phyloP scores from a whole-genome alignment of 1,140 invertebrate genomes.

The Lepidurus couesii region DNA sequence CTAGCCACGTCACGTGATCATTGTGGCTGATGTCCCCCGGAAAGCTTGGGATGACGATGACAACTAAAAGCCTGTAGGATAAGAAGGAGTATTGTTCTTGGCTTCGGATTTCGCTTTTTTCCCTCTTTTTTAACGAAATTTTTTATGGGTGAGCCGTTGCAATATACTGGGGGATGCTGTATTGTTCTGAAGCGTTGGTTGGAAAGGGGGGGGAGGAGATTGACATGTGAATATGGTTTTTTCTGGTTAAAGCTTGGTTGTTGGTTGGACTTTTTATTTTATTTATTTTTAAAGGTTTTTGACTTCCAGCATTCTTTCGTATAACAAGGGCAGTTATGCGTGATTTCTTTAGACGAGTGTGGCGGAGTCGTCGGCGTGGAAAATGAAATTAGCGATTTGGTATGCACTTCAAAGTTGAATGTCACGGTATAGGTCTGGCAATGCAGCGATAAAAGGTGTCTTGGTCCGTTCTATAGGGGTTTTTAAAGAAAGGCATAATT shows the following conservation, averaged over 20 bases:
- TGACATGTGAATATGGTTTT: conserved; percentile 16
- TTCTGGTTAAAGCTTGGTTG: neutral
- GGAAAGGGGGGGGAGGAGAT: neutral
- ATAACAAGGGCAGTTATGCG: conserved; percentile 18
- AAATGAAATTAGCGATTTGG: neutral
- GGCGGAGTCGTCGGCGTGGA: neutral
- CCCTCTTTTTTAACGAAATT: neutral
- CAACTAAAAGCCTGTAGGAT: neutral
- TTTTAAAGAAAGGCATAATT: neutral
- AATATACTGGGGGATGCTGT: neutral
- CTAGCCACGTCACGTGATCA: neutral
- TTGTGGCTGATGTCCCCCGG: neutral
- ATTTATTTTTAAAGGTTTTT: neutral
- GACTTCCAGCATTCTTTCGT: conserved; percentile 6
- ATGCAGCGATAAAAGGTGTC: neutral
- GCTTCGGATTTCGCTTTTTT: conserved; percentile 15
- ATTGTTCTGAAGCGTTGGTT: conserved; percentile 8
- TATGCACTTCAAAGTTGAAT: conserved; percentile 15
- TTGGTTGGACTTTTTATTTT: neutral
- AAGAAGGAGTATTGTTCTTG: neutral
- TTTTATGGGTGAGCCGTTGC: neutral
- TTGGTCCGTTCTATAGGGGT: neutral
- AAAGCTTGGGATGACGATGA: neutral
- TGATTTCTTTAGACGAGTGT: conserved; percentile 10
- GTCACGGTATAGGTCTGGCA: neutral